Evolutionary conservation across 2,888 invertebrate genomes (phyloP).

Genomic region (Ophonus ardosiacus): DNA sequence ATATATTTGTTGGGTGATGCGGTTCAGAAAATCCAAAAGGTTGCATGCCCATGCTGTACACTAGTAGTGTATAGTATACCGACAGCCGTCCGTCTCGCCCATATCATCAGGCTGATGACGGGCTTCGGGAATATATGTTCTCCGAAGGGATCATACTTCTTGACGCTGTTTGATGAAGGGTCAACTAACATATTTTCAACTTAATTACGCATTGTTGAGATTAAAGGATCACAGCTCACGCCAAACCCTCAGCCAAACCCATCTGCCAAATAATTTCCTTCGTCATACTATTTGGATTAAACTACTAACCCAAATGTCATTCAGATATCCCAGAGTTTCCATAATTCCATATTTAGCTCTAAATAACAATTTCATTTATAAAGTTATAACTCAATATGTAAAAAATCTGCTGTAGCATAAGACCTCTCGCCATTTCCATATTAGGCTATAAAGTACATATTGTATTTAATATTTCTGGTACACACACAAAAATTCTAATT

Average conservation of each 20-base stretch:
- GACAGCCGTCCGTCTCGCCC: not conserved
- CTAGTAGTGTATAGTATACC: not conserved
- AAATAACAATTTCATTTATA: not conserved
- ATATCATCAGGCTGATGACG: constrained; percentile 18
- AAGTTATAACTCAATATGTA: not conserved
- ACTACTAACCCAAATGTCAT: not conserved
- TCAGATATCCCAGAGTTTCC: not conserved
- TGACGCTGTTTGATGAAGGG: constrained; percentile 18
- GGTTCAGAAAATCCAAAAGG: no score
- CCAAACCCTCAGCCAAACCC: not conserved
- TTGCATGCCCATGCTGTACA: no score
- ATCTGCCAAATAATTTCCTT: not conserved
- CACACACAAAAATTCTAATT: no score
- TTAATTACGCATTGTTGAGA: constrained; percentile 41
- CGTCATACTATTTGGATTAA: constrained; percentile 1
- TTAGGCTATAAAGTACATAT: no score
- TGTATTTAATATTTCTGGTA: no score
- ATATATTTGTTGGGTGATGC: no score
- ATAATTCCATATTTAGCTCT: not conserved
- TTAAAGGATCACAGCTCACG: not conserved
- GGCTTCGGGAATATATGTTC: constrained; percentile 32
- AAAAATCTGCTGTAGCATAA: no score
- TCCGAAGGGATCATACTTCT: constrained; percentile 7
- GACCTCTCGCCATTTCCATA: no score
- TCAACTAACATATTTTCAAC: constrained; percentile 35